A percentile compares a stretch with the other conserved stretches of the same genome.
Evolutionary conservation across 1,140 invertebrate genomes (phyloP).

Genomic region (Meteorus sp.): DNA sequence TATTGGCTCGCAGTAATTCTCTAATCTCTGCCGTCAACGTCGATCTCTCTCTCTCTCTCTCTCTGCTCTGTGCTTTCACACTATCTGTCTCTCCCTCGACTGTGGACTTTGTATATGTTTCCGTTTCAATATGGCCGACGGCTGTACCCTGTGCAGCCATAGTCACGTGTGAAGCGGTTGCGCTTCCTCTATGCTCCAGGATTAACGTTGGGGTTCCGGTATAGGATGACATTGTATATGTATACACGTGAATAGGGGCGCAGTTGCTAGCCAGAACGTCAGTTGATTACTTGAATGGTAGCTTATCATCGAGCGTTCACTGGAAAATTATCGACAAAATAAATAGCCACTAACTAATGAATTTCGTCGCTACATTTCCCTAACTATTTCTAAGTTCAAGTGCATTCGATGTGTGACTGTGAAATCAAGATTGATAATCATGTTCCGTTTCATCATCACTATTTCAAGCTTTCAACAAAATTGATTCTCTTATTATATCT

Average conservation of each 20-base stretch:
- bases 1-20: conserved; percentile 55
- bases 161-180: background rate
- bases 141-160: background rate
- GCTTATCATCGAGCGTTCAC: conserved; percentile 38
- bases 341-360: background rate
- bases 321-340: conserved; percentile 28
- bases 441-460: too few species aligned
- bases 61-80: too few species aligned
- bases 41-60: too few species aligned
- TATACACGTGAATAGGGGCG: too few species aligned
- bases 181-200: conserved; percentile 13
- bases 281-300: conserved; percentile 42
- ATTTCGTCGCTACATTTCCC: background rate
- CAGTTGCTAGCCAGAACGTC: conserved; percentile 41
- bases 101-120: conserved; percentile 51
- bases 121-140: conserved; percentile 49
- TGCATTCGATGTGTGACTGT: too few species aligned
- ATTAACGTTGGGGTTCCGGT: conserved; percentile 39
- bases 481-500: too few species aligned
- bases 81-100: too few species aligned
- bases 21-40: conserved; percentile 55
- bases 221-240: conserved; percentile 35
- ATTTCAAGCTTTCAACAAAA: too few species aligned
- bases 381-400: too few species aligned
- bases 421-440: too few species aligned